Evolutionary conservation across 30 jellyfish, hydroid and myxozoan genomes (phyloP).

Genomic region (Nemopilema nomurai): DNA sequence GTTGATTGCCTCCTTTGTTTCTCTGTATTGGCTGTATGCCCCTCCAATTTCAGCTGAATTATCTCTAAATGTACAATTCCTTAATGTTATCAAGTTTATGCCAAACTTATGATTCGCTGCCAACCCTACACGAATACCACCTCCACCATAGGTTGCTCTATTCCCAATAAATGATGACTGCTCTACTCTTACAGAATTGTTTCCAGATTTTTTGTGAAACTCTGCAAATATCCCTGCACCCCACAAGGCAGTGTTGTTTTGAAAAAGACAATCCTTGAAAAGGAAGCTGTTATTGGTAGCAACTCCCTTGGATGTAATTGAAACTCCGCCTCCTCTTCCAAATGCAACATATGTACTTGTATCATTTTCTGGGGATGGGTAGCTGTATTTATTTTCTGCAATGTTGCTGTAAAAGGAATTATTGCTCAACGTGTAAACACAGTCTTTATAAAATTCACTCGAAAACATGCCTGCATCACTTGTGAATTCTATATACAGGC

Average conservation of each 20-base stretch:
- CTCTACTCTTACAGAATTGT: not conserved
- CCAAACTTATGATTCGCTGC: constrained; percentile 30
- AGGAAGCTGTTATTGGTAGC: constrained; percentile 36
- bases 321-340: constrained; percentile 82
- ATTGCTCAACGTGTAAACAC: constrained; percentile 10
- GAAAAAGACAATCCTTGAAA: constrained; percentile 40
- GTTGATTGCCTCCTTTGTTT: constrained; percentile 1
- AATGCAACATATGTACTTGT: constrained; percentile 29
- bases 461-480: not conserved
- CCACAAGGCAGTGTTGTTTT: constrained; percentile 70
- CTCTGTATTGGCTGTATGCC: constrained; percentile 41
- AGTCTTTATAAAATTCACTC: constrained; percentile 3
- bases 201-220: constrained; percentile 37
- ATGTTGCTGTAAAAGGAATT: constrained; percentile 27
- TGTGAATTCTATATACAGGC: constrained; percentile 67
- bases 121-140: constrained; percentile 62
- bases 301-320: constrained; percentile 33
- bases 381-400: constrained; percentile 45
- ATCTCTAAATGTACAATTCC: constrained; percentile 2
- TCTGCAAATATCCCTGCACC: constrained; percentile 76
- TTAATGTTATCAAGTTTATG: not conserved
- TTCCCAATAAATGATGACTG: constrained; percentile 43
- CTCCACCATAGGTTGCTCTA: constrained; percentile 74
- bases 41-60: constrained; percentile 34
- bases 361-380: constrained; percentile 34